Evolutionary conservation across 2,888 invertebrate genomes (phyloP), one percentile per base, ranked within the genome.

Genomic region (Lochmaea capreae): DNA sequence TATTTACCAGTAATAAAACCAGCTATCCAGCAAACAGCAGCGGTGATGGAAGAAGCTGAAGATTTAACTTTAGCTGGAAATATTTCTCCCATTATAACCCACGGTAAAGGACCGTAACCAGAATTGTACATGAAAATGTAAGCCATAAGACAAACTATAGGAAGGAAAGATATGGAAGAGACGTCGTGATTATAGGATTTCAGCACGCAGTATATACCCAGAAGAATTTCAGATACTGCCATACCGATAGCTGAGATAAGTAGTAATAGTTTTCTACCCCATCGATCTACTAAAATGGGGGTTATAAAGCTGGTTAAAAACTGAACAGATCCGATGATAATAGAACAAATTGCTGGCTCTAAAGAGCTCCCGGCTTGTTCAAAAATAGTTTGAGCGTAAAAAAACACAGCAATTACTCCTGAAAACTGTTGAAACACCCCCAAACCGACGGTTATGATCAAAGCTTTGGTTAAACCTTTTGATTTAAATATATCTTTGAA

Each of bases 41-140:
- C 77, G 1, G 79, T 75, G 0, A 94, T 93, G 26, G 91, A 88
- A 11, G 80, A 74, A 0, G 93, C 91, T 85, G 94, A 94, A 1
- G 95, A 92, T 71, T 80, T 81, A 0, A 80, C 79, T 79, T 94
- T 93, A 0, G 92, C 87, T 26, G 96, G 92, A 85, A 96, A 93
- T 86, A 96, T 90, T 86, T 96, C 95, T 1, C 94, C 93, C 89
- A 95, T 90, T 46, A 95, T 91, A 0, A 94, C 92, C 95, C 95
- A 95, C 0, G 94, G 93, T 52, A 95, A 84, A 0, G 94, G 93
- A 3, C 96, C 95, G 67, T 93, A 90, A 1, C 92, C 91, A 87
- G 83, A 11, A 77, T 94, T 93, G 87, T 94, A 95, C 0, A 92
- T 90, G 69, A 92, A 87, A 74, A 94, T 93, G 87, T 92, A 95